Conservation (phyloP, 2,113 vertebrate genomes). For the Excalfactoria chinensis region DNA sequence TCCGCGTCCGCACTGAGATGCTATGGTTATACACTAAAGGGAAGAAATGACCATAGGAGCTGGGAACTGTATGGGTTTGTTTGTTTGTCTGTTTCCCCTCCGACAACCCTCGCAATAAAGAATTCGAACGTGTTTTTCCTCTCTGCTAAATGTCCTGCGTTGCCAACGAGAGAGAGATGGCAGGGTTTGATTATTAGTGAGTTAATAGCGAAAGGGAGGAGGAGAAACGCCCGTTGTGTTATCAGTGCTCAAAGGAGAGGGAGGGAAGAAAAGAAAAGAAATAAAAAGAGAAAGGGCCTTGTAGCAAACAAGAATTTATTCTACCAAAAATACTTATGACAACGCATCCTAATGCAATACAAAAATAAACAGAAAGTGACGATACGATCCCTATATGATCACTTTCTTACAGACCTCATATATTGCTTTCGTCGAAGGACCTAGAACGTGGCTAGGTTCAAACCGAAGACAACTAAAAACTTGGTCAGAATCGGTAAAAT, state of each 20-base stretch:
- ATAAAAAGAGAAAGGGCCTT: conserved; percentile 80
- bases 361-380: conserved; percentile 95
- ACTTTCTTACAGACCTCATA: conserved; percentile 86
- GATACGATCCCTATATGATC: conserved; percentile 83
- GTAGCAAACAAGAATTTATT: conserved; percentile 94
- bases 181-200: conserved; percentile 71
- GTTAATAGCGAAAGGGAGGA: conserved; percentile 37
- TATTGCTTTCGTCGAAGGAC: conserved; percentile 83
- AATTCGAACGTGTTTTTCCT: conserved; percentile 34
- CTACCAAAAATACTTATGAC: conserved; percentile 95
- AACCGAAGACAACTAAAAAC: conserved; percentile 82
- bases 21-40: conserved; percentile 40
- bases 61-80: neutral
- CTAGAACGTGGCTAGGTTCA: conserved; percentile 76
- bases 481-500: conserved; percentile 70
- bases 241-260: conserved; percentile 25
- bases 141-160: conserved; percentile 69
- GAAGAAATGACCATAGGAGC: conserved; percentile 27
- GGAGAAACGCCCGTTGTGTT: conserved; percentile 42
- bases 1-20: conserved; percentile 46
- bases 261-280: neutral
- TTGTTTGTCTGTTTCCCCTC: neutral
- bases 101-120: conserved; percentile 51
- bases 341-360: conserved; percentile 86
- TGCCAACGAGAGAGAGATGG: conserved; percentile 54